phyloP scores from a whole-genome alignment of 1,140 invertebrate species.

The Neoseiulus cucumeris region DNA sequence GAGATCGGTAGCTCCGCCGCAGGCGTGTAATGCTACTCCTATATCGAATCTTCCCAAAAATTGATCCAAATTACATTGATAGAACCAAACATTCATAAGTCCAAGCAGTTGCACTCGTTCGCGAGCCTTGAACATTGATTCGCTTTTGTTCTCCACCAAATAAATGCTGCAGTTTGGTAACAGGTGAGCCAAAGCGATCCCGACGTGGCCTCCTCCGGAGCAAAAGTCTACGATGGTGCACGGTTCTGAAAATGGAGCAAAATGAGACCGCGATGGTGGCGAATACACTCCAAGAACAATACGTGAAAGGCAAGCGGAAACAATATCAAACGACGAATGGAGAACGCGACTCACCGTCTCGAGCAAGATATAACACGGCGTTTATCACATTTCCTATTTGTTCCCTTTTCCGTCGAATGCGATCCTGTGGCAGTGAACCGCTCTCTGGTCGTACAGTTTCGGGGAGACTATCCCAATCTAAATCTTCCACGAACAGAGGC shows the following conservation, averaged over 20 bases:
- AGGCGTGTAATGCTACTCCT: constrained; percentile 72
- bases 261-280: constrained; percentile 48
- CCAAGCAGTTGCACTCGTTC: constrained; percentile 43
- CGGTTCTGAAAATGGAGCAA: constrained; percentile 20
- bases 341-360: constrained; percentile 52
- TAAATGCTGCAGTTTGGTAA: constrained; percentile 47
- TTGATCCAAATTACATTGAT: constrained; percentile 33
- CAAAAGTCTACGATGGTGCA: constrained; percentile 70
- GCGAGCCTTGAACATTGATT: constrained; percentile 52
- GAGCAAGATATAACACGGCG: constrained; percentile 45
- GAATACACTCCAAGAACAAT: constrained; percentile 75
- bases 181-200: constrained; percentile 57
- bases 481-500: neutral
- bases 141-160: constrained; percentile 78
- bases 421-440: constrained; percentile 50
- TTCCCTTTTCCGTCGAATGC: constrained; percentile 55
- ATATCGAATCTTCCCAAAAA: constrained; percentile 43
- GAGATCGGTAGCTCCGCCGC: constrained; percentile 79
- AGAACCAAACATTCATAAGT: constrained; percentile 52
- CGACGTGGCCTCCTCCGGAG: constrained; percentile 74
- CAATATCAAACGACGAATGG: constrained; percentile 8
- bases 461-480: neutral
- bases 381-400: constrained; percentile 72
- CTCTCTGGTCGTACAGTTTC: constrained; percentile 14
- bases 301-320: constrained; percentile 20